phyloP scores from a whole-genome alignment of 1,140 invertebrate genomes.

The Cherax quadricarinatus region DNA sequence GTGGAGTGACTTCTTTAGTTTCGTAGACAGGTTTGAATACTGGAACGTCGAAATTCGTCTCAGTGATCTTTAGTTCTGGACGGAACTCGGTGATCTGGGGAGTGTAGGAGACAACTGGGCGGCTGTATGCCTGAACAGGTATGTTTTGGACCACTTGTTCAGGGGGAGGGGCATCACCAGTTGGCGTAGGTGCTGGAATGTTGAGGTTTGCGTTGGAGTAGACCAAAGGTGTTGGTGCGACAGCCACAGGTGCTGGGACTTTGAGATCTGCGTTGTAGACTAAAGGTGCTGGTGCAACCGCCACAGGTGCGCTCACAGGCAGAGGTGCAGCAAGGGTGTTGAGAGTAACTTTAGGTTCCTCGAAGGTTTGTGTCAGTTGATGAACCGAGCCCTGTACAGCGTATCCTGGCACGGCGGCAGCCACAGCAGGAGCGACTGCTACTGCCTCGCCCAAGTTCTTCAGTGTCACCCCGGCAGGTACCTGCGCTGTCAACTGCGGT shows the following conservation, averaged over 20 bases:
- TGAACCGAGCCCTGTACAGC: constrained; percentile 41
- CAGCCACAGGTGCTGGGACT: constrained; percentile 19
- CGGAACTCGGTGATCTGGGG: constrained; percentile 70
- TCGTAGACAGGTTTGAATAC: constrained; percentile 69
- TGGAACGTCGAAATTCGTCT: constrained; percentile 61
- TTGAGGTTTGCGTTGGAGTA: constrained; percentile 58
- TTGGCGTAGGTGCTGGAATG: constrained; percentile 37
- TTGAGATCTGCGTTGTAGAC: constrained; percentile 42
- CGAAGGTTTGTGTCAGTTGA: constrained; percentile 32
- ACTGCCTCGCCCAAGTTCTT: constrained; percentile 21
- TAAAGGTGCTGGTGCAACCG: background rate
- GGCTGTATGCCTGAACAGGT: constrained; percentile 42
- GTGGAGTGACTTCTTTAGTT: constrained; percentile 63
- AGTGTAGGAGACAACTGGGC: constrained; percentile 46
- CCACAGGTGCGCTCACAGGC: background rate
- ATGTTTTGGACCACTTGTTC: constrained; percentile 42
- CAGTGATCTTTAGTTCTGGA: constrained; percentile 46
- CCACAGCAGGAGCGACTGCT: constrained; percentile 31
- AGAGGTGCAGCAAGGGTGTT: background rate
- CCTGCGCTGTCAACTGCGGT: constrained; percentile 18
- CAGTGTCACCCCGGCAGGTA: constrained; percentile 12
- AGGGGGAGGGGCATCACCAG: constrained; percentile 36
- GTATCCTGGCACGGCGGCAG: constrained; percentile 47
- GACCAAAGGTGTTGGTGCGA: background rate
- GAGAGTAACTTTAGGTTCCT: background rate